phyloP scores from a whole-genome alignment of 2,888 invertebrate species.

The Adineta ricciae region DNA sequence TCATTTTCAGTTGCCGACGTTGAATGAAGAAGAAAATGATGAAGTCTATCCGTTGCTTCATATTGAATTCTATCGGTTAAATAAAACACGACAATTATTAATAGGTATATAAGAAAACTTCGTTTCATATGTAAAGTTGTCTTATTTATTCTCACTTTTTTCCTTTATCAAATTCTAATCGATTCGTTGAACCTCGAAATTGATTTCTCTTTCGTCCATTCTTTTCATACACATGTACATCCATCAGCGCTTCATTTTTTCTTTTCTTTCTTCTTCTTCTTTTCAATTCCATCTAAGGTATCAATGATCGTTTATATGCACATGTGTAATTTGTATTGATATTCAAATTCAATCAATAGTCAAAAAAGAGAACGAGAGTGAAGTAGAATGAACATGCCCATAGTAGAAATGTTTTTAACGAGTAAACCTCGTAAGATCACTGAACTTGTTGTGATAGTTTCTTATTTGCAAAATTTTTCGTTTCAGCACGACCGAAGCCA shows the following conservation, averaged over 20 bases:
- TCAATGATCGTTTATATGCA: background rate
- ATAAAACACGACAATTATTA: background rate
- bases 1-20: background rate
- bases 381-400: background rate
- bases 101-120: background rate
- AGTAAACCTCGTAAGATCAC: slow-evolving; percentile 2
- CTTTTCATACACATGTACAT: background rate
- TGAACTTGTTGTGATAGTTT: background rate
- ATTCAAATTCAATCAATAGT: background rate
- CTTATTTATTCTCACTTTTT: background rate
- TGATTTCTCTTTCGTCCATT: background rate
- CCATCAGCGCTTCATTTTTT: background rate
- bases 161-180: background rate
- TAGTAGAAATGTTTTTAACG: background rate
- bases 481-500: background rate
- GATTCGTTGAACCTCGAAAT: background rate
- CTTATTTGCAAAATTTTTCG: background rate
- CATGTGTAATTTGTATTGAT: background rate
- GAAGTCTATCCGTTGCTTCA: background rate
- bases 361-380: background rate
- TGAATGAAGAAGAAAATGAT: background rate
- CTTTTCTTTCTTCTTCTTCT: background rate
- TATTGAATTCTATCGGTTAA: background rate
- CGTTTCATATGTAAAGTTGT: background rate
- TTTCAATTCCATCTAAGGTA: background rate